Percentiles rank a stretch among this genome's conserved stretches.
These are phyloP conservation scores for Tragelaphus scriptus DNA, from an alignment of 2,113 vertebrate species.

Conservation along the genomic window DNA sequence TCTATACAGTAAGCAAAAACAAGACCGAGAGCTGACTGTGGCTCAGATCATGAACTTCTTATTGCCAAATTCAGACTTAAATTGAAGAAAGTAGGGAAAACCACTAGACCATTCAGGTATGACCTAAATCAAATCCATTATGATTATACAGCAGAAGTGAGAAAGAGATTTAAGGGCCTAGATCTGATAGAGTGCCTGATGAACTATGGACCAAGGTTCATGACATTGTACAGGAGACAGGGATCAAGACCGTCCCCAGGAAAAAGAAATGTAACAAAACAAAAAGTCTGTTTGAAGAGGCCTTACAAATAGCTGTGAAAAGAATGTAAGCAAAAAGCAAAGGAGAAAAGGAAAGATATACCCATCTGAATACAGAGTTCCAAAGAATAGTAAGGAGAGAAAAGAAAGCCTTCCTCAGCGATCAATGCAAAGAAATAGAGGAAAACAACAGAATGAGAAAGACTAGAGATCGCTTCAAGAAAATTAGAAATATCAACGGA, in stretches of 20 bases:
- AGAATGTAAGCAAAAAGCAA: background rate
- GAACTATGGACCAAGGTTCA: fast-evolving
- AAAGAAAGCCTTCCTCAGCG: background rate
- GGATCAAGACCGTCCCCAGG: background rate
- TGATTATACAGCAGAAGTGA: background rate
- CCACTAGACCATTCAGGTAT: background rate
- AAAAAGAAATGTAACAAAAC: background rate
- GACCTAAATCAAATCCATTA: background rate
- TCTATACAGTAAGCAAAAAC: background rate
- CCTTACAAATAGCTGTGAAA: background rate
- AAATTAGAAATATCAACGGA: background rate
- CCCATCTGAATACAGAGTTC: background rate
- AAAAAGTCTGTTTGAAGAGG: background rate
- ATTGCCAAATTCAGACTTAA: background rate
- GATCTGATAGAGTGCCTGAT: background rate
- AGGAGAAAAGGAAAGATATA: background rate
- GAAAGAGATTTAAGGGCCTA: background rate
- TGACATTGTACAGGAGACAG: background rate
- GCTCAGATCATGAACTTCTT: background rate
- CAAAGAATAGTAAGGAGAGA: background rate
- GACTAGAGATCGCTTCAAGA: background rate
- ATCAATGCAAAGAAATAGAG: background rate
- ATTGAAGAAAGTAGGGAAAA: background rate
- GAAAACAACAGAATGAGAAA: background rate
- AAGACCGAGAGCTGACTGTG: background rate